Evolutionary conservation across 2,888 invertebrate species (phyloP), one percentile per base, ranked within the genome.

Genomic region (Catocala sponsa): DNA sequence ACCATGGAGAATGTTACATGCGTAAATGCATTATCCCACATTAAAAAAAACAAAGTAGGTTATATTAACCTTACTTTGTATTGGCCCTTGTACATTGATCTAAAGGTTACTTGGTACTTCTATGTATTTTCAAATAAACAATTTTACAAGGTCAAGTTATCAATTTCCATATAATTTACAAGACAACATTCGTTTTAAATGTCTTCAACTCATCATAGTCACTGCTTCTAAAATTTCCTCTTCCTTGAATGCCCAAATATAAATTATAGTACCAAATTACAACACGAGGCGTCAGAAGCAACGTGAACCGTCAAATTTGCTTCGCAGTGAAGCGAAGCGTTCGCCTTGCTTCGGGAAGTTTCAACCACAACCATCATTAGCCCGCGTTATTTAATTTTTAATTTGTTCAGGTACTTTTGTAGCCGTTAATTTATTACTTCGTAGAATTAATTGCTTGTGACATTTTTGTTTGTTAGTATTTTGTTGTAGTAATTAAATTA

Each of bases 371-470:
- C 42, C 9, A 5, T 38, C 41, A 54, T 60, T 35, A 55, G 7
- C 35, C 49, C 44, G 42, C 11, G 53, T 53, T 51, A 68, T 65
- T 59, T 52, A 44, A 54, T 63, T 65, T 65, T 64, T 41, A 51
- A 63, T 70, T 42, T 58, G 48, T 52, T 35, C n/a, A 41, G 35
- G 32, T 32, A 44, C 57, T 33, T 68, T 58, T 63, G 57, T 57
- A 38, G 54, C 35, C 38, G 41, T 15, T 43, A 59, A 65, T 55
- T 55, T 60, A 46, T 58, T 44, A 44, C 44, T n/a, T 48, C 15
- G 7, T n/a, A 33, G 15, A 59, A 50, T 50, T 59, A 67, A 63
- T 63, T 58, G 43, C 48, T 50, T 42, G 10, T 46, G n/a, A 58
- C 25, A 51, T 66, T 66, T 38, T 44, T 42, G 41, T 47, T 44